These are phyloP conservation scores for Lepidothrix coronata DNA, from an alignment of 2,113 vertebrate species.

Conservation along the genomic window DNA sequence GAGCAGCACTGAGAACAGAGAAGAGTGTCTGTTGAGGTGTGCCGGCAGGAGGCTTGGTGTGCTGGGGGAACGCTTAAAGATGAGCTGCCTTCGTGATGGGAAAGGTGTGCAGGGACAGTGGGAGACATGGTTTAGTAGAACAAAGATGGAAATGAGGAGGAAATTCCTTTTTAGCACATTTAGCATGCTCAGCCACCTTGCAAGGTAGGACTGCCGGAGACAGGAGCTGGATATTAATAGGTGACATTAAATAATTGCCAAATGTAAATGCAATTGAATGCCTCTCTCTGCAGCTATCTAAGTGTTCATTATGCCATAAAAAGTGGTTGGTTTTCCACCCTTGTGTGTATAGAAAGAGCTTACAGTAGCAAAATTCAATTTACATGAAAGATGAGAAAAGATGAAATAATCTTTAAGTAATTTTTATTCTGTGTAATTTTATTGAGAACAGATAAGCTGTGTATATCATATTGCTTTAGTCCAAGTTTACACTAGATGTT, in stretches of 20 bases:
- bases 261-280: conserved; percentile 41
- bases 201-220: not conserved
- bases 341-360: not conserved
- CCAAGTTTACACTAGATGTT: conserved; percentile 28
- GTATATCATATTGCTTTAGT: conserved; percentile 40
- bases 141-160: conserved; percentile 28
- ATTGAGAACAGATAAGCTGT: conserved; percentile 37
- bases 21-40: not conserved
- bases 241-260: conserved; percentile 52
- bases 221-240: conserved; percentile 43
- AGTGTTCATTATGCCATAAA: conserved; percentile 34
- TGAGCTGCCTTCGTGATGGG: not conserved
- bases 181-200: not conserved
- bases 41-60: not conserved
- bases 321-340: not conserved
- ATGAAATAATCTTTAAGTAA: conserved; percentile 50
- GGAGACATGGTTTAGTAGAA: not conserved
- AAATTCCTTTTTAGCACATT: conserved; percentile 42
- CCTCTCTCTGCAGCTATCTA: conserved; percentile 4
- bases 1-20: rapidly evolving
- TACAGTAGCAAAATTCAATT: conserved; percentile 41
- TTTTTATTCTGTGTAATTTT: conserved; percentile 63
- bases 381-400: conserved; percentile 43
- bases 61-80: not conserved
- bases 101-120: not conserved